phyloP scores from a whole-genome alignment of 2,113 vertebrate species.

The Myotis lucifugus region DNA sequence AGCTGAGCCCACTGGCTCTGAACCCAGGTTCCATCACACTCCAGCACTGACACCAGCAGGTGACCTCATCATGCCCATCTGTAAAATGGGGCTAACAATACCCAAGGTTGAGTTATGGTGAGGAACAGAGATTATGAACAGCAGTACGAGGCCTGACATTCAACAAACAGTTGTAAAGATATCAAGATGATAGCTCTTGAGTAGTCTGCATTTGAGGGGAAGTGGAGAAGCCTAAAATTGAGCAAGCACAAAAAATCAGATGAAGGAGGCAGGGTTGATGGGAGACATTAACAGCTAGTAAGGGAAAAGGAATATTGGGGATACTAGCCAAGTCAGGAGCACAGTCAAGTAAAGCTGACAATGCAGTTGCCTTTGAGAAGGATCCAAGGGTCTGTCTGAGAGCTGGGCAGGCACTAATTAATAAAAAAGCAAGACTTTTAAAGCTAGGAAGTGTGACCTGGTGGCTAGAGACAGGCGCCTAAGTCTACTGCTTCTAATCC shows the following conservation, averaged over 20 bases:
- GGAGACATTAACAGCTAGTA: not conserved
- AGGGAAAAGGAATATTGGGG: not conserved
- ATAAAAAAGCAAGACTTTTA: not conserved
- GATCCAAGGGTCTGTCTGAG: not conserved
- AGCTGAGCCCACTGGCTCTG: not conserved
- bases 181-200: not conserved
- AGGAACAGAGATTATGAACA: not conserved
- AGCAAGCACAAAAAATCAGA: not conserved
- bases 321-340: not conserved
- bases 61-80: not conserved
- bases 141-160: not conserved
- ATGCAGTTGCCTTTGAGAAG: not conserved
- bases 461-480: not conserved
- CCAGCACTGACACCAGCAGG: not conserved
- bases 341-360: not conserved
- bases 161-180: not conserved
- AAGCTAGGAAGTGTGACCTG: not conserved
- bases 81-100: not conserved
- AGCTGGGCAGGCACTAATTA: not conserved
- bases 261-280: not conserved
- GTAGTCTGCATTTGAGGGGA: not conserved
- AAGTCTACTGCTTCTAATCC: not conserved
- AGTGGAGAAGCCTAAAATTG: not conserved
- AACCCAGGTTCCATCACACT: not conserved
- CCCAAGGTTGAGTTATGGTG: not conserved